phyloP scores from a whole-genome alignment of 2,113 vertebrate genomes.

The Solea senegalensis region DNA sequence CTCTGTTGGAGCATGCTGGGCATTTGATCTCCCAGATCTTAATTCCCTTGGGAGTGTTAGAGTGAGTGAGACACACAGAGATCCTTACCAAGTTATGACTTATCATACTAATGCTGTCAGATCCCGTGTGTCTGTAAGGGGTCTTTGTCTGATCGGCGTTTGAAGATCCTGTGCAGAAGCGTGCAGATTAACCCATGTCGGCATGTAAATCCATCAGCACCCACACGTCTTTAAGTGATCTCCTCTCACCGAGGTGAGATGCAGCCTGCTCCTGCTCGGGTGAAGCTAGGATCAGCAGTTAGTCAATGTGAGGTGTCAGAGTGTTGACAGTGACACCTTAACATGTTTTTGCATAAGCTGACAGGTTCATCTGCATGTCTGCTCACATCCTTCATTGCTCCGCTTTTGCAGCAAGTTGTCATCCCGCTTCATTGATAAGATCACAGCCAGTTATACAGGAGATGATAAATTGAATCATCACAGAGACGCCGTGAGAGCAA shows the following conservation, averaged over 20 bases:
- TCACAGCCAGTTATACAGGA: constrained; percentile 6
- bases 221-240: constrained; percentile 33
- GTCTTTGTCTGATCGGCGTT: constrained; percentile 9
- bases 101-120: constrained; percentile 1
- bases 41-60: constrained; percentile 7
- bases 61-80: constrained; percentile 17
- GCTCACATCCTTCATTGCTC: constrained; percentile 6
- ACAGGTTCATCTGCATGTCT: constrained; percentile 40
- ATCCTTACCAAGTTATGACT: constrained; percentile 16
- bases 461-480: constrained; percentile 11
- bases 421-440: constrained; percentile 3
- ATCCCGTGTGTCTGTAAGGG: background rate
- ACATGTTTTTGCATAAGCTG: constrained; percentile 51
- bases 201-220: constrained; percentile 19
- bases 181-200: constrained; percentile 6
- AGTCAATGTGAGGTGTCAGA: constrained; percentile 50
- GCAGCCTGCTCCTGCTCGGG: constrained; percentile 23
- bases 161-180: background rate
- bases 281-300: constrained; percentile 35
- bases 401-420: constrained; percentile 20
- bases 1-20: background rate
- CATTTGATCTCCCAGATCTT: constrained; percentile 42
- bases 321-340: constrained; percentile 44
- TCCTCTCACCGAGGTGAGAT: constrained; percentile 40
- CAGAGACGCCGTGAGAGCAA: constrained; percentile 2